Evolutionary conservation across 2,113 vertebrate species (phyloP), one percentile per base, ranked within the genome.

Genomic region (Pterocles orientalis): DNA sequence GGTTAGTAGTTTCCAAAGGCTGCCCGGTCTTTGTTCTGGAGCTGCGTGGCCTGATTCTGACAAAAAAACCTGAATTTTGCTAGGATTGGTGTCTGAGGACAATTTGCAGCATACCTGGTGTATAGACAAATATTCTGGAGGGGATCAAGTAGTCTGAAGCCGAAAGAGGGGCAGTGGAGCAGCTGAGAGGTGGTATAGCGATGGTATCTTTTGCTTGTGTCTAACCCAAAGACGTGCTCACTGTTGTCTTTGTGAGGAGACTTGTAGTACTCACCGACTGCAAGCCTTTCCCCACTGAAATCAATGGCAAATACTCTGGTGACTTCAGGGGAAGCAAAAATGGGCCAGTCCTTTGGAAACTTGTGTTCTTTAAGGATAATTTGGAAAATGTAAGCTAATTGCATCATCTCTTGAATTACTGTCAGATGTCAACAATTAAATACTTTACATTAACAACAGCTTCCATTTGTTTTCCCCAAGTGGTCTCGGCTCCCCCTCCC

Each of bases 201-300:
- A 4, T 50, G 29, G 6, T 19, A 7, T 12, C 15, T 94, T 16
- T n/a, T 89, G 50, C 15, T 81, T 5, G 9, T 36, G 28, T 60
- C 53, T 45, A 17, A 0, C 29, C 47, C 51, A 24, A 26, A 43
- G 54, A 14, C 0, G 0, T 3, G 9, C 8, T 80, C 5, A 0
- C 12, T 41, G 0, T 41, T 2, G 0, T 21, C 41, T 73, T 36
- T 26, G 7, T 34, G 4, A 25, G 18, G 0, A 53, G 50, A n/a
- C 14, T 11, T 1, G 3, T 31, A 33, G 20, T 19, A 7, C 58
- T 45, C 8, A 0, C 54, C 1, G 1, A 4, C 0, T 23, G n/a
- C 1, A 9, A 69, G 16, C 29, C 29, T 79, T 66, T 82, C 18
- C 34, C 50, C 2, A 0, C 19, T 33, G 57, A 76, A 72, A 69